phyloP scores from a whole-genome alignment of 2,797 vertebrate species.

The Peromyscus nudipes region DNA sequence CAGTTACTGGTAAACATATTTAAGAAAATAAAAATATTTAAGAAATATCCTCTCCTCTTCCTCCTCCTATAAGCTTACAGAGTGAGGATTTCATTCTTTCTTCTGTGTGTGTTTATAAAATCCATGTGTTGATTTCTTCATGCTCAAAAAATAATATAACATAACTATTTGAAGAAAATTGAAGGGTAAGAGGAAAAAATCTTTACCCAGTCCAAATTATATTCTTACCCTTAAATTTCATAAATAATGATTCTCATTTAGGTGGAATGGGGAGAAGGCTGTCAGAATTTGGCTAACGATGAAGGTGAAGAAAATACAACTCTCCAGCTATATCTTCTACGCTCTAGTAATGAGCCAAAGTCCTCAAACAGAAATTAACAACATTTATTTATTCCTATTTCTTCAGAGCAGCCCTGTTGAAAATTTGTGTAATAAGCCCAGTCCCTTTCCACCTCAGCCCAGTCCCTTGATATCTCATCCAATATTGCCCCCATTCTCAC shows the following conservation, averaged over 20 bases:
- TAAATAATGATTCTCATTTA: neutral
- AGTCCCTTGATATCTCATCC: neutral
- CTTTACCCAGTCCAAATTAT: neutral
- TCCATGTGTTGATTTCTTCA: neutral
- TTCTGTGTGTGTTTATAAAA: slow-evolving; percentile 6
- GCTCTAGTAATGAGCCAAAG: neutral
- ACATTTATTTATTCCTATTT: neutral
- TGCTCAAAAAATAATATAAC: neutral
- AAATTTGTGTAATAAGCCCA: neutral
- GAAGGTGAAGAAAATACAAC: neutral
- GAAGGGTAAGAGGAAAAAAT: neutral
- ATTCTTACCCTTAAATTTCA: slow-evolving; percentile 33
- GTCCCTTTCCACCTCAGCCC: neutral
- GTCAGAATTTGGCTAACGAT: neutral
- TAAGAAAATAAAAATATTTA: neutral
- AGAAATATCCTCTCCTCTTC: neutral
- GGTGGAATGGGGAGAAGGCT: neutral
- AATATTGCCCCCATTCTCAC: neutral
- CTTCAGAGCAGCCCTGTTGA: neutral
- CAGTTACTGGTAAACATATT: neutral
- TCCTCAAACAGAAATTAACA: slow-evolving; percentile 25
- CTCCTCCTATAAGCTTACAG: neutral
- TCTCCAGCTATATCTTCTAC: neutral
- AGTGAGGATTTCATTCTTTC: slow-evolving; percentile 13
- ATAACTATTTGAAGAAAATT: slow-evolving; percentile 37